phyloP scores from a whole-genome alignment of 2,888 invertebrate genomes.

The Muscina levida region DNA sequence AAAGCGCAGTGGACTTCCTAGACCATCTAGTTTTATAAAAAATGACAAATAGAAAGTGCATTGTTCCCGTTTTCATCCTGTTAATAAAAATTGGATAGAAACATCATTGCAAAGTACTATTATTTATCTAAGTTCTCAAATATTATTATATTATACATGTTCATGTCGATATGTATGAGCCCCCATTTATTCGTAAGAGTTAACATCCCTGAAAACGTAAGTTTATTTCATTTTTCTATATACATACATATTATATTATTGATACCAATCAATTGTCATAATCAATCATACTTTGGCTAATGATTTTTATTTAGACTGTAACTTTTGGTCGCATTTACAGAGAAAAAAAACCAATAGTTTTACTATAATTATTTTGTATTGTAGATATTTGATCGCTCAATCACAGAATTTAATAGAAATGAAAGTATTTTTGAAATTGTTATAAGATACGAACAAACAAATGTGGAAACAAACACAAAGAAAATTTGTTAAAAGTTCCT shows the following conservation, averaged over 20 bases:
- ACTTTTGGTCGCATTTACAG: conserved; percentile 57
- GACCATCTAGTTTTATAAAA: conserved; percentile 61
- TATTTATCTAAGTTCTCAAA: conserved; percentile 54
- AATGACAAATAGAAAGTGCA: conserved; percentile 54
- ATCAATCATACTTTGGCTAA: conserved; percentile 17
- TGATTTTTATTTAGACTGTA: conserved; percentile 40
- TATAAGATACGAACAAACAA: conserved; percentile 53
- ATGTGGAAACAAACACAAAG: conserved; percentile 41
- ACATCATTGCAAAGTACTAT: conserved; percentile 39
- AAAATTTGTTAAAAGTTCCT: conserved; percentile 61
- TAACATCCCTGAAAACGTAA: conserved; percentile 15
- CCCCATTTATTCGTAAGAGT: conserved; percentile 15
- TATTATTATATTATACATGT: conserved; percentile 38
- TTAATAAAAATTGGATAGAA: conserved; percentile 23
- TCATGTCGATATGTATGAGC: conserved; percentile 34
- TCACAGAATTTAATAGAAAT: conserved; percentile 39
- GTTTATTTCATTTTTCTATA: conserved; percentile 36
- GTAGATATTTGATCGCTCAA: conserved; percentile 55
- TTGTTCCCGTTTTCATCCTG: conserved; percentile 32
- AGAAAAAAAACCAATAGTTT: conserved; percentile 32
- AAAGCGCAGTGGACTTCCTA: conserved; percentile 77
- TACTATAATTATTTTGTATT: conserved; percentile 47
- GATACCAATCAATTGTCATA: conserved; percentile 3
- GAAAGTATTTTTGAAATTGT: conserved; percentile 62
- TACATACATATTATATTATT: conserved; percentile 11